Evolutionary conservation across 2,888 invertebrate genomes (phyloP), one percentile per base, ranked within the genome.

Genomic region (Caenorhabditis becei): DNA sequence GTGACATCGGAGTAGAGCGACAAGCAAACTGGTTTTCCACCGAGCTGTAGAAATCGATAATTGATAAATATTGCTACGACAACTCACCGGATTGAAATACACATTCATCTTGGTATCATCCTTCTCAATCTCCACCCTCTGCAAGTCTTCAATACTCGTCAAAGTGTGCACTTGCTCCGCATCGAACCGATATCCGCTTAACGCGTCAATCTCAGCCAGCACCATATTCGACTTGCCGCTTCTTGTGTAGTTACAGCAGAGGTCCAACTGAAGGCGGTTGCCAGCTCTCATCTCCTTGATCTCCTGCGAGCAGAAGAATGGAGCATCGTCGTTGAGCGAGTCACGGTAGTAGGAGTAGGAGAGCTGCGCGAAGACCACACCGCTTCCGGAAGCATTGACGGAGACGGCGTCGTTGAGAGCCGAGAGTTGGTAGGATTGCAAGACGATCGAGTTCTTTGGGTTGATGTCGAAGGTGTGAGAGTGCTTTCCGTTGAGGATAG

Each of bases 1-100:
- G 95, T 95, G 87, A 95, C 94, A 88, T 94, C 94, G 8, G 95
- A 95, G 8, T 95, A 94, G 49, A 97, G 94, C 3, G 96, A 95
- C 28, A 96, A 94, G 91, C 96, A 97, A 71, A 90, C 85, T 11
- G 89, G 89, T n/a, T 82, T 82, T 51, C 83, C 84, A 23, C 88
- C 88, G 24, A 91, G 65, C 91, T 90, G 67, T 24, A 88, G n/a
- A n/a, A n/a, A n/a, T n/a, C n/a, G n/a, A n/a, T n/a, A n/a, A n/a
- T n/a, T n/a, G 70, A 69, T 24, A 49, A 67, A 24, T 14, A n/a
- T 54, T 44, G 47, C 8, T n/a, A 7, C n/a, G 32, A 58, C 32
- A 32, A 26, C 32, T 77, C 78, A 92, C 92, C 88, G 91, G 89
- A 82, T 92, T 92, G 83, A 92, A 92, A 80, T 92, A 92, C 24